Conservation (phyloP, 2,797 vertebrate species). For the Parauchenoglanis ngamensis region DNA sequence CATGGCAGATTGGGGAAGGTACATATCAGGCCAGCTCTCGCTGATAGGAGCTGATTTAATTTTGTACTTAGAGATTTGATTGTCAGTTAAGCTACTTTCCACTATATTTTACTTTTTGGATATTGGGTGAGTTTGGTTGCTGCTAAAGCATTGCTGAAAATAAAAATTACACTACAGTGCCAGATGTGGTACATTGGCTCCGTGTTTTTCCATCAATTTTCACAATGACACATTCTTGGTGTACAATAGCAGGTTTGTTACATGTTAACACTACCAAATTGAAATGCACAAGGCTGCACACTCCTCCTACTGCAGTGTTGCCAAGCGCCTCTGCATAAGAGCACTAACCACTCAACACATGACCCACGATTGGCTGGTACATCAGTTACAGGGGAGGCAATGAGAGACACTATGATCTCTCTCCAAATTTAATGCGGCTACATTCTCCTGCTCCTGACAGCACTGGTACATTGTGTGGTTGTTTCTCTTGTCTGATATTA, state of each 20-base stretch:
- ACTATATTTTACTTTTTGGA: not conserved
- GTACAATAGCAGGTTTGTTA: not conserved
- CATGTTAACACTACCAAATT: slow-evolving; percentile 21
- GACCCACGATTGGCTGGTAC: slow-evolving; percentile 9
- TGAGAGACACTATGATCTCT: slow-evolving; percentile 2
- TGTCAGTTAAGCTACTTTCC: slow-evolving; percentile 6
- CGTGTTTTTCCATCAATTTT: not conserved
- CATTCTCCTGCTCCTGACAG: slow-evolving; percentile 5
- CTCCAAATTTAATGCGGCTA: slow-evolving; percentile 7
- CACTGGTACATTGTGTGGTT: not conserved
- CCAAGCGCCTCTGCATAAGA: slow-evolving; percentile 14
- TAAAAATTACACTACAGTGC: not conserved
- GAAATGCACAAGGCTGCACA: slow-evolving; percentile 16
- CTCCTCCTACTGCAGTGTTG: not conserved
- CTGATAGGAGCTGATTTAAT: slow-evolving; percentile 20
- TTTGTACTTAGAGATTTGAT: slow-evolving; percentile 15
- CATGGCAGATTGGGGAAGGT: slow-evolving; percentile 39
- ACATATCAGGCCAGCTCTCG: slow-evolving; percentile 16
- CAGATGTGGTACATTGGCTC: not conserved
- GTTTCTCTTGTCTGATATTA: slow-evolving; percentile 22
- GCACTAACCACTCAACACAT: slow-evolving; percentile 21
- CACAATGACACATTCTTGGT: not conserved
- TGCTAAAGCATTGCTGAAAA: not conserved
- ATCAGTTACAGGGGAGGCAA: slow-evolving; percentile 17
- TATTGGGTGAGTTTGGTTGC: not conserved